These are phyloP conservation scores for Bos taurus DNA, from an alignment of 2,113 vertebrate genomes.

Conservation along the genomic window ARS-UCD2.0 NC_037346.1:37104501-37105000, in stretches of 20 bases:
- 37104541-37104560: not conserved
- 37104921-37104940: slow-evolving; percentile 90
- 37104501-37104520: slow-evolving; percentile 31
- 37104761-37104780: not conserved
- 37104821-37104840: not conserved
- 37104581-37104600: slow-evolving; percentile 77
- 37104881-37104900: rapidly evolving
- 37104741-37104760: not conserved
- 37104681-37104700: not conserved
- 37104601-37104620: slow-evolving; percentile 30
- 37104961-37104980: slow-evolving; percentile 91
- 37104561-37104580: slow-evolving; percentile 72
- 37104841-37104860: not conserved
- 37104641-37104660: slow-evolving; percentile 4
- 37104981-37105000: slow-evolving; percentile 92
- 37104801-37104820: not conserved
- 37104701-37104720: not conserved
- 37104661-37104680: not conserved
- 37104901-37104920: slow-evolving; percentile 93
- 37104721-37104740: not conserved
- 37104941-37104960: slow-evolving; percentile 87
- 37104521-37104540: slow-evolving; percentile 21
- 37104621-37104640: not conserved
- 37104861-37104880: not conserved
- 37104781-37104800: not conserved